Conservation (phyloP, 1,140 invertebrate genomes). For the Leptonema lineaticorne region DNA sequence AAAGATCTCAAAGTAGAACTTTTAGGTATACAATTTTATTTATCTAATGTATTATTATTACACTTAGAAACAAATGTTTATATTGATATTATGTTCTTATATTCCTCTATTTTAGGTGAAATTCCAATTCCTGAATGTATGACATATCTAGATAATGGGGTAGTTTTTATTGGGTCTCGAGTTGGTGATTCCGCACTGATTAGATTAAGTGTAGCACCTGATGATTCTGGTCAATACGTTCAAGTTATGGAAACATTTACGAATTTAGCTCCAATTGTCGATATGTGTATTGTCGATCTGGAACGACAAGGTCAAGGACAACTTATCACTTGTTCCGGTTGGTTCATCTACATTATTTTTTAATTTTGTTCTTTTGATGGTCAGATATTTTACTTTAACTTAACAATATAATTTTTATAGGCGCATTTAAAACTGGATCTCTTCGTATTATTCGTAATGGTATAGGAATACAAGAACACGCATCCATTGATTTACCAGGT, state of each 20-base stretch:
- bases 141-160: slow-evolving; percentile 98
- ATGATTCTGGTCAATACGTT: slow-evolving; percentile 88
- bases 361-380: neutral
- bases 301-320: slow-evolving; percentile 97
- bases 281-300: slow-evolving; percentile 96
- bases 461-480: slow-evolving; percentile 97
- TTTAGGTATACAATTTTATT: slow-evolving; percentile 62
- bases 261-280: slow-evolving; percentile 95
- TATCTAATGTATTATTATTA: neutral
- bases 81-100: slow-evolving; percentile 4
- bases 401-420: slow-evolving; percentile 45
- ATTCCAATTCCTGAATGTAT: slow-evolving; percentile 97
- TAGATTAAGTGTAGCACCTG: slow-evolving; percentile 81
- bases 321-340: slow-evolving; percentile 94
- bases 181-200: slow-evolving; percentile 96
- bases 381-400: slow-evolving; percentile 32
- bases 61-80: neutral
- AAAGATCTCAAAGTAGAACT: slow-evolving; percentile 93
- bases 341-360: slow-evolving; percentile 47
- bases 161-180: slow-evolving; percentile 95
- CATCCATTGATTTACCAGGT: slow-evolving; percentile 92
- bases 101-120: slow-evolving; percentile 61
- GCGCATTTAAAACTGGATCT: slow-evolving; percentile 96
- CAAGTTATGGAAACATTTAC: slow-evolving; percentile 95
- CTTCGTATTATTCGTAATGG: slow-evolving; percentile 96